Evolutionary conservation across 2,113 vertebrate species (phyloP), one percentile per base, ranked within the genome.

Genomic region (Myiozetetes cayanensis): DNA sequence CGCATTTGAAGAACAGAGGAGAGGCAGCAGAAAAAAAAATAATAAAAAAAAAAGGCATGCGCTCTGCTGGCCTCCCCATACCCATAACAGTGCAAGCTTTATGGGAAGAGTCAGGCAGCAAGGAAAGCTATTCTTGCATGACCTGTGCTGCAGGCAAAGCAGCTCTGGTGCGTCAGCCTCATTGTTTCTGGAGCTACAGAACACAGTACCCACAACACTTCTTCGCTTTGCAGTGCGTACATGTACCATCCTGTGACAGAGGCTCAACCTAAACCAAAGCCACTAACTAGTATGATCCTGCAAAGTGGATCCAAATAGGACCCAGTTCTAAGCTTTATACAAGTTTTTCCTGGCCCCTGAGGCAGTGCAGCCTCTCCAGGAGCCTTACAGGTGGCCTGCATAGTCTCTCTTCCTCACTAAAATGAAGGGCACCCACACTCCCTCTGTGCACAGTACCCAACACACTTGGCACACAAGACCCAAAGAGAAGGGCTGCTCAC

Each of bases 131-230:
- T 85, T 91, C 83, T 88, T 90, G 73, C 20, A 4, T 92, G 86
- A 86, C 80, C 85, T 59, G 78, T 2, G 3, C 7, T 79, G 50
- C 74, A 89, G 93, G 93, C 91, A 94, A 95, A 76, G 89, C 78
- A 85, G 72, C 59, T 62, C 79, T 13, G 53, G 31, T 71, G 43
- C 17, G 31, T 95, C 95, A 94, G 78, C 71, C 47, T 90, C 70
- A 81, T 84, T 96, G 92, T 96, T 96, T 93, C 43, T 59, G 66
- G 65, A 96, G 80, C 86, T 73, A 93, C 52, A 90, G 78, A 96
- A 95, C 91, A 94, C 94, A 90, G 84, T 89, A 95, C 91, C 65
- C 89, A 93, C 76, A 97, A 19, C 0, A 4, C 49, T 58, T 68
- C 85, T 93, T 76, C 72, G 59, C 82, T 89, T 14, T 6, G 47